A percentile compares a stretch with the other conserved stretches of the same genome.
These are phyloP conservation scores for Listronotus bonariensis DNA, from an alignment of 1,140 invertebrate species.

Conservation along the genomic window DNA sequence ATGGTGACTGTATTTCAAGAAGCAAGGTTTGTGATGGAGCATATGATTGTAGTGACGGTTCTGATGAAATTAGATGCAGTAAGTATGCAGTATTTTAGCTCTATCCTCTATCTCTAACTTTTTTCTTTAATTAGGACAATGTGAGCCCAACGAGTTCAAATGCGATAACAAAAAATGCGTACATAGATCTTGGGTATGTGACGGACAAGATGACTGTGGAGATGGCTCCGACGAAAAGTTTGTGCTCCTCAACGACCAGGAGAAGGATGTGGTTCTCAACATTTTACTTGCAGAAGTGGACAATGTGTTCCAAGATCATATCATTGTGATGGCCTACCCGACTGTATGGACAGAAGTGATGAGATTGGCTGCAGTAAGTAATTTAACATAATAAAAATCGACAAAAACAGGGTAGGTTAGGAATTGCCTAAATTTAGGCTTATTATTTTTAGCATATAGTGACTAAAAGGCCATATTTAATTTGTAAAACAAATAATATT, in stretches of 20 bases:
- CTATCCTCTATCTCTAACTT: slow-evolving; percentile 32
- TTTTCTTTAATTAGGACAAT: slow-evolving; percentile 59
- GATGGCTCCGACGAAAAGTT: slow-evolving; percentile 83
- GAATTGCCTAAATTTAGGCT: no score
- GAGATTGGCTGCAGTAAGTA: slow-evolving; percentile 78
- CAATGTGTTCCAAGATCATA: slow-evolving; percentile 94
- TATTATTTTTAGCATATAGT: no score
- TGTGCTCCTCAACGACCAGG: slow-evolving; percentile 65
- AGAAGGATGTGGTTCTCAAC: slow-evolving; percentile 74
- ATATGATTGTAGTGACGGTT: slow-evolving; percentile 82
- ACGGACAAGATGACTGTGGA: slow-evolving; percentile 86
- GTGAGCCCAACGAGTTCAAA: slow-evolving; percentile 92
- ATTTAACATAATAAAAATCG: no score
- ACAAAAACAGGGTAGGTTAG: no score
- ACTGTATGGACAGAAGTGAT: slow-evolving; percentile 88
- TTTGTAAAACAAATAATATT: no score
- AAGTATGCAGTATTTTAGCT: slow-evolving; percentile 54
- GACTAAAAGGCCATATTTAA: no score
- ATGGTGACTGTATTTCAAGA: slow-evolving; percentile 88
- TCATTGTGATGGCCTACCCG: slow-evolving; percentile 86
- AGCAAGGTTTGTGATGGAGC: slow-evolving; percentile 80
- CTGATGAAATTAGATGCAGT: slow-evolving; percentile 89
- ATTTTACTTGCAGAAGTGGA: slow-evolving; percentile 81
- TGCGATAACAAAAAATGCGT: slow-evolving; percentile 89
- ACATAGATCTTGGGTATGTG: slow-evolving; percentile 91